phyloP scores from a whole-genome alignment of 2,888 invertebrate species.

The Spodoptera exigua region DNA sequence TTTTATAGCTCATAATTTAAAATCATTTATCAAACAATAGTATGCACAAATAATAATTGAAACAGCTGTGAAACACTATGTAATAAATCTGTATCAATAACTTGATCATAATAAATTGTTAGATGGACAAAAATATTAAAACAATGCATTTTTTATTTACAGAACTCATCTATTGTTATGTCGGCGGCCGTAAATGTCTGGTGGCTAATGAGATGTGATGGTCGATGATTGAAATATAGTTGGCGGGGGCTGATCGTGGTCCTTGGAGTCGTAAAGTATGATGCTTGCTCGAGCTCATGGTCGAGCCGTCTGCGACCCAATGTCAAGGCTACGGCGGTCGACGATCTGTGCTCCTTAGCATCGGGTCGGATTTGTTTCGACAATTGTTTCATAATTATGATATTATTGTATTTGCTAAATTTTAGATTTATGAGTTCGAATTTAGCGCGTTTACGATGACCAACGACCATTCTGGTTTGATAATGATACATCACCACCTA shows the following conservation, averaged over 20 bases:
- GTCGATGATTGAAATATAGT: constrained; percentile 47
- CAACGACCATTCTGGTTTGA: no score
- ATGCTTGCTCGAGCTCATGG: constrained; percentile 22
- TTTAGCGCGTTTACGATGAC: no score
- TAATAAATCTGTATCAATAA: constrained; percentile 35
- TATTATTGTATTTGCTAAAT: constrained; percentile 3
- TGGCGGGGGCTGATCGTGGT: background rate
- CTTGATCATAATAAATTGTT: constrained; percentile 1
- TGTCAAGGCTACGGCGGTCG: constrained; percentile 55
- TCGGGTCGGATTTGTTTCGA: constrained; percentile 12
- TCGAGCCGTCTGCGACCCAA: constrained; percentile 13
- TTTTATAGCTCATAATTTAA: no score
- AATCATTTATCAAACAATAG: no score
- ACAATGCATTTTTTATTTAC: constrained; percentile 32
- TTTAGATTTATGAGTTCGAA: background rate
- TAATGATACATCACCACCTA: no score
- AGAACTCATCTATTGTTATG: constrained; percentile 35
- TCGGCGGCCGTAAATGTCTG: constrained; percentile 29
- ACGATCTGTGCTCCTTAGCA: constrained; percentile 42
- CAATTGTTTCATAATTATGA: constrained; percentile 7
- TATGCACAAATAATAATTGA: background rate
- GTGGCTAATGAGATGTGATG: constrained; percentile 7
- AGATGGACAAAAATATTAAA: constrained; percentile 14
- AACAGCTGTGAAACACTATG: constrained; percentile 4
- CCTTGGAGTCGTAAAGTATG: constrained; percentile 22